phyloP scores from a whole-genome alignment of 2,797 vertebrate species.

The Pangasius mekongensis region DNA sequence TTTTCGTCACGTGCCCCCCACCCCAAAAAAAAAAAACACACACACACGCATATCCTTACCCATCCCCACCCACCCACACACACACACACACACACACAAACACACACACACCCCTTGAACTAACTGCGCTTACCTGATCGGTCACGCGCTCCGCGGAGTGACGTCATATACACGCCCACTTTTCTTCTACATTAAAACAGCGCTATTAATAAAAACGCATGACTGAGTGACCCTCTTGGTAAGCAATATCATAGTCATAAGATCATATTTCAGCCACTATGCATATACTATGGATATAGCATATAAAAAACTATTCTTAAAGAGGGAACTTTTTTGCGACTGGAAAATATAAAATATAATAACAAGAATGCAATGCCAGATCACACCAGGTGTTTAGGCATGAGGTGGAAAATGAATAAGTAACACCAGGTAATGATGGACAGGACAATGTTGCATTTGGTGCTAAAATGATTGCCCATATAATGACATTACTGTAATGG shows the following conservation, averaged over 20 bases:
- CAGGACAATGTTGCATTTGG: neutral
- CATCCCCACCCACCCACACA: neutral
- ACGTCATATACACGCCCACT: constrained; percentile 54
- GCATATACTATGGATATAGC: neutral
- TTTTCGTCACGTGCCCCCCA: neutral
- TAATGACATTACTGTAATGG: neutral
- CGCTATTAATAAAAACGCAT: neutral
- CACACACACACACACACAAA: neutral
- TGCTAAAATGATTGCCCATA: neutral
- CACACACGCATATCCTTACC: neutral
- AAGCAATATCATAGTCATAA: neutral
- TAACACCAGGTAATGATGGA: neutral
- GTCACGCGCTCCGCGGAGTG: constrained; percentile 41
- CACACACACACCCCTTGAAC: neutral
- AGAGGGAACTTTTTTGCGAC: neutral
- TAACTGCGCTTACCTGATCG: constrained; percentile 49
- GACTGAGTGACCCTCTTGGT: neutral
- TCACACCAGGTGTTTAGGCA: neutral
- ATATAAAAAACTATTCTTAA: neutral
- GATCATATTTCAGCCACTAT: neutral
- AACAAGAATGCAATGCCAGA: neutral
- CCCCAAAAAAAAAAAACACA: too few species aligned
- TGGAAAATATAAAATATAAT: neutral
- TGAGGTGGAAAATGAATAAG: neutral
- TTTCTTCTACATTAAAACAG: constrained; percentile 1